Percentiles rank a stretch among this genome's conserved stretches.
Evolutionary conservation across 2,797 vertebrate genomes (phyloP).

Genomic region (Nannoperca australis): DNA sequence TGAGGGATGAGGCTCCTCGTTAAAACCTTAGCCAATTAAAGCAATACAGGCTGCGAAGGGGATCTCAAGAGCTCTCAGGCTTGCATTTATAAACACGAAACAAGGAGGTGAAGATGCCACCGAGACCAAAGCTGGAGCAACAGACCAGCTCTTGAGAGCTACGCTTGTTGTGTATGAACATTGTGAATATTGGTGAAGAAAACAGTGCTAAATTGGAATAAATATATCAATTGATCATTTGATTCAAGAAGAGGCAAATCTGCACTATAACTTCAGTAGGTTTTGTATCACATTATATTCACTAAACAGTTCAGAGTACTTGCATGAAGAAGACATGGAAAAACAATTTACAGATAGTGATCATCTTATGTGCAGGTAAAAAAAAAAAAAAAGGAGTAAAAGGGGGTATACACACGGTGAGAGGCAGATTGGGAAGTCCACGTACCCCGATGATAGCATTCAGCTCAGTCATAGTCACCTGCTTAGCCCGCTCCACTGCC

Average conservation of each 20-base stretch:
- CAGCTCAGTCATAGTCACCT: conserved; percentile 99
- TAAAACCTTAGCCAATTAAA: conserved; percentile 87
- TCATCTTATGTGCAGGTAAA: conserved; percentile 71
- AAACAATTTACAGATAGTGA: conserved; percentile 7
- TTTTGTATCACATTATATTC: conserved; percentile 9
- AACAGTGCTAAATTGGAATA: conserved; percentile 26
- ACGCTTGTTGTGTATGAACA: conserved; percentile 16
- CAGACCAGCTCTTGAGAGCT: conserved; percentile 38
- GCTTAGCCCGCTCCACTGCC: conserved; percentile 98
- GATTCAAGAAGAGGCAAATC: conserved; percentile 61
- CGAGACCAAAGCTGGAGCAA: conserved; percentile 64
- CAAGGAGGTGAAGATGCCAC: conserved; percentile 74
- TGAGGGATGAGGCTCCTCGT: conserved; percentile 83
- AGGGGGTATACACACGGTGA: conserved; percentile 95
- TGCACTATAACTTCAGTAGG: conserved; percentile 34
- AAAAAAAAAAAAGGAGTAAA: conserved; percentile 86
- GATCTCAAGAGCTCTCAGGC: conserved; percentile 81
- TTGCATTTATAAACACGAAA: conserved; percentile 82
- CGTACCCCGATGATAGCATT: conserved; percentile 99
- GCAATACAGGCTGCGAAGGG: conserved; percentile 71
- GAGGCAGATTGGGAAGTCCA: conserved; percentile 95
- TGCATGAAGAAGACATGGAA: conserved; percentile 17
- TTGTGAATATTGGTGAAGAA: conserved; percentile 31
- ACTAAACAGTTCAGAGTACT: conserved; percentile 24
- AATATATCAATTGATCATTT: conserved; percentile 33